These are phyloP conservation scores for Pseudolaguvia tuberculata DNA, from an alignment of 2,113 vertebrate species.

Conservation along the genomic window DNA sequence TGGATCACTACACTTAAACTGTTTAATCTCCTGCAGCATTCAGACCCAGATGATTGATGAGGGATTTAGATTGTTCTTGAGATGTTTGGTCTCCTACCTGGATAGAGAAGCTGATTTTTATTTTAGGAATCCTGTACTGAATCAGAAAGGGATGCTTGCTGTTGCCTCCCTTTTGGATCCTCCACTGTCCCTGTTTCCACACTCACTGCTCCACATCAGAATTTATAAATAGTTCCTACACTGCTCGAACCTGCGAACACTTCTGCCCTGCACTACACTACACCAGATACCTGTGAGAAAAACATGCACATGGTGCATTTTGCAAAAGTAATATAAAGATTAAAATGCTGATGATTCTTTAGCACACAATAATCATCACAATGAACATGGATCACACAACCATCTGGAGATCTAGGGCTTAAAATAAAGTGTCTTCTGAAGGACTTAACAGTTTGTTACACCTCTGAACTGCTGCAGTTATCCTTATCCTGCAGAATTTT, in stretches of 20 bases:
- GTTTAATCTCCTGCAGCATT: slow-evolving; percentile 23
- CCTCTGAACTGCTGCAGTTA: neutral
- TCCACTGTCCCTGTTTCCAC: slow-evolving; percentile 47
- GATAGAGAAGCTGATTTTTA: slow-evolving; percentile 20
- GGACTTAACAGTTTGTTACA: neutral
- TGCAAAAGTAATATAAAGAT: neutral
- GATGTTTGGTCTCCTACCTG: slow-evolving; percentile 44
- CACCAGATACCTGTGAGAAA: neutral
- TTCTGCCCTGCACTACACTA: slow-evolving; percentile 20
- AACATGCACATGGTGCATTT: slow-evolving; percentile 3
- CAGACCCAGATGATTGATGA: neutral
- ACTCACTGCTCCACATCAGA: slow-evolving; percentile 22
- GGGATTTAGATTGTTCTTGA: neutral
- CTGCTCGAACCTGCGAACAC: slow-evolving; percentile 45
- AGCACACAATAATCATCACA: neutral
- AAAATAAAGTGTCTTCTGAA: neutral
- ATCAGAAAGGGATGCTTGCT: slow-evolving; percentile 41
- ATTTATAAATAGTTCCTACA: slow-evolving; percentile 47
- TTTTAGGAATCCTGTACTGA: slow-evolving; percentile 32
- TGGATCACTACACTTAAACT: neutral
- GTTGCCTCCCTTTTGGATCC: slow-evolving; percentile 28
- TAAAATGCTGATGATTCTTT: neutral
- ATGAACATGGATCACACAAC: neutral
- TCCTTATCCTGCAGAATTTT: neutral
- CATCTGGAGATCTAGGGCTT: neutral